These are phyloP conservation scores for Nannoperca obscura DNA, from an alignment of 2,797 vertebrate species.

Conservation along the genomic window DNA sequence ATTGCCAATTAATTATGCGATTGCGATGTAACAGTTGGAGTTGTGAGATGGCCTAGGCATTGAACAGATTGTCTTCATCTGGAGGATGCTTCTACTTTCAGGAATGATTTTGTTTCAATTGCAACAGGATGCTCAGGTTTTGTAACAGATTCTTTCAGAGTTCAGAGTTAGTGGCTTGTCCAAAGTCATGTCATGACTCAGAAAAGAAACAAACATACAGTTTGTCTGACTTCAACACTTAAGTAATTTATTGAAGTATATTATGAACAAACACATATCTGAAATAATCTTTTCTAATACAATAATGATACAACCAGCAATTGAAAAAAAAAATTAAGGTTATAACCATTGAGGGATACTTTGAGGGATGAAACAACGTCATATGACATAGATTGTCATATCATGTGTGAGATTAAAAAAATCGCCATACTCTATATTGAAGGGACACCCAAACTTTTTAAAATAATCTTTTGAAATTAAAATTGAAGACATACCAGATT, in stretches of 20 bases:
- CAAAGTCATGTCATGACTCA: neutral
- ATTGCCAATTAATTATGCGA: conserved; percentile 1
- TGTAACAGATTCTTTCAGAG: neutral
- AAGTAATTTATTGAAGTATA: neutral
- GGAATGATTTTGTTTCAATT: conserved; percentile 1
- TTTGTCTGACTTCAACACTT: neutral
- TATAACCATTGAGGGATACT: neutral
- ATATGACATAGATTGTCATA: neutral
- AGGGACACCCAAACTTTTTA: neutral
- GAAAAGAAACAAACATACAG: neutral
- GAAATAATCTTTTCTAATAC: neutral
- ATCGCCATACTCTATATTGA: neutral
- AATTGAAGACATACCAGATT: neutral
- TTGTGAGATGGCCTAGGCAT: neutral
- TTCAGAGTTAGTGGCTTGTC: neutral
- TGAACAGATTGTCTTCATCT: neutral
- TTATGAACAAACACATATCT: neutral
- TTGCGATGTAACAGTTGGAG: neutral
- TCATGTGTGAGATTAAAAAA: neutral
- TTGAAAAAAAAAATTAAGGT: neutral
- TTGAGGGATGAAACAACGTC: neutral
- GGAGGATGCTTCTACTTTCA: neutral
- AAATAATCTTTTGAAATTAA: neutral
- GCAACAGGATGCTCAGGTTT: neutral
- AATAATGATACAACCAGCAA: neutral